Evolutionary conservation across 2,888 invertebrate genomes (phyloP), one percentile per base, ranked within the genome.

Genomic region (Thysanoteuthis rhombus): DNA sequence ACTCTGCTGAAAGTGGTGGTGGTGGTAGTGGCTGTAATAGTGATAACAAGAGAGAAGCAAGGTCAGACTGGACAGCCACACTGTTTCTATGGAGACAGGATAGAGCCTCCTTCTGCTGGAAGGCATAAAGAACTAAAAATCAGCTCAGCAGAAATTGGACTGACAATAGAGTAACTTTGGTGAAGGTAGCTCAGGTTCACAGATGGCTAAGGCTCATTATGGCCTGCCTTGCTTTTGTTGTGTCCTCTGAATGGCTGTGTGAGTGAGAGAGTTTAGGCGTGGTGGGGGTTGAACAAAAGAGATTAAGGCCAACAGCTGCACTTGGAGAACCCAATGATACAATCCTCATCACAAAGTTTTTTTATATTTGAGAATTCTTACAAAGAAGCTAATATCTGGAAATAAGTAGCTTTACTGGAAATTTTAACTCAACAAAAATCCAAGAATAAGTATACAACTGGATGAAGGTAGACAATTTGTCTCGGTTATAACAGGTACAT

Each of bases 81-180:
- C 16, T 36, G 75, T 75, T 75, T 75, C 75, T 75, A 75, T 75
- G 75, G 75, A n/a, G 75, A 75, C 75, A 75, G 75, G 25, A 12
- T n/a, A n/a, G n/a, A 10, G n/a, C 12, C 2, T 16, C 4, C 16
- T 16, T 3, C n/a, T 75, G n/a, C n/a, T n/a, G n/a, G 75, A n/a
- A 75, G 75, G 75, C 75, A 75, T 75, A 75, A 75, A n/a, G 75
- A 75, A 75, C n/a, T n/a, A 75, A 75, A 75, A n/a, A 75, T 75
- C 75, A 75, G 75, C 75, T 4, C 75, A n/a, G 19, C 75, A n/a
- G 19, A 75, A 75, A 75, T 75, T 75, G 75, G 75, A 10, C 75
- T 75, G 75, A 75, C 75, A 75, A 75, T 75, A 75, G 52, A 52
- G 52, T 52, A 75, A 75, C 75, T n/a, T n/a, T 75, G n/a, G n/a